Conservation (phyloP, 2,797 vertebrate species). For the Gallinago solitaria region DNA sequence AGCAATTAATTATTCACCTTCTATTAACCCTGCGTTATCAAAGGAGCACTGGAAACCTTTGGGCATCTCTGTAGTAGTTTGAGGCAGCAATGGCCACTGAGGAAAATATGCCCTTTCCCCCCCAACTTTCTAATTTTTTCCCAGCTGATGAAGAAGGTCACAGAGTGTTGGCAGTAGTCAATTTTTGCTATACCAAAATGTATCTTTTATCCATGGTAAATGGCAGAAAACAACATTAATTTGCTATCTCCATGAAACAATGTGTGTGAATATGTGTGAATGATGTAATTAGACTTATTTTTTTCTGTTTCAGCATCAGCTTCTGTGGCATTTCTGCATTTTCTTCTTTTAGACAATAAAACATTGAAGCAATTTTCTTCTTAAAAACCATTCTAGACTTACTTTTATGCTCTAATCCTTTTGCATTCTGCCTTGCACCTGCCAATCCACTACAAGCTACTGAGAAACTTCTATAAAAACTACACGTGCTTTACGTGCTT, state of each 20-base stretch:
- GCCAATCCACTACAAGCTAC: background rate
- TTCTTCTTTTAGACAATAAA: slow-evolving; percentile 45
- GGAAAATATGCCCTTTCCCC: background rate
- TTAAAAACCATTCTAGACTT: background rate
- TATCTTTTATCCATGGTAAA: background rate
- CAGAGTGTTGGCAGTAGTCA: background rate
- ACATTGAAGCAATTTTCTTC: background rate
- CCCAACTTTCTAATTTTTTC: background rate
- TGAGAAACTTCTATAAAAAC: slow-evolving; percentile 1
- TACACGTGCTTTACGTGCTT: background rate
- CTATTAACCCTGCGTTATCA: background rate
- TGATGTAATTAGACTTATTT: background rate
- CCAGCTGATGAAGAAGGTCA: background rate
- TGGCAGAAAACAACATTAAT: slow-evolving; percentile 23
- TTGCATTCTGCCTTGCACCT: slow-evolving; percentile 13
- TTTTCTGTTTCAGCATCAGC: slow-evolving; percentile 9
- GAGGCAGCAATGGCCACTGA: background rate
- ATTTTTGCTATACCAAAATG: background rate
- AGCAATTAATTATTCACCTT: background rate
- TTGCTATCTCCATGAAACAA: background rate
- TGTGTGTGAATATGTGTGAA: background rate
- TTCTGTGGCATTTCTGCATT: slow-evolving; percentile 20
- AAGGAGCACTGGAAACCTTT: background rate
- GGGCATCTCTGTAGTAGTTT: background rate
- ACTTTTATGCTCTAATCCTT: slow-evolving; percentile 9